Evolutionary conservation across 2,797 vertebrate species (phyloP).

Genomic region (Falco novaeseelandiae): DNA sequence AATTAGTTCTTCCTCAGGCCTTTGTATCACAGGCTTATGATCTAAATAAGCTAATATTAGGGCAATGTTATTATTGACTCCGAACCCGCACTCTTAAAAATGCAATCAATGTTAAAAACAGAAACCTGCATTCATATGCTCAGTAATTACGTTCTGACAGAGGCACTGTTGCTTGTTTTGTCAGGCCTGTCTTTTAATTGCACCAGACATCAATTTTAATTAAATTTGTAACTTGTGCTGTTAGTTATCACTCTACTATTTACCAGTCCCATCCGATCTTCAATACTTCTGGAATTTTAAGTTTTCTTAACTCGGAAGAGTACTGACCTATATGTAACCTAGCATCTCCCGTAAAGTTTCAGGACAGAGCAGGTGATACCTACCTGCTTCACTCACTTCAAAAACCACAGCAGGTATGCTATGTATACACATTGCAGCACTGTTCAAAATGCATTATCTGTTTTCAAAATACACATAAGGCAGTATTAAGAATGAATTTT

Average conservation of each 20-base stretch:
- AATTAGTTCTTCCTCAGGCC: not conserved
- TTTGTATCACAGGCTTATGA: not conserved
- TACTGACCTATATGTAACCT: not conserved
- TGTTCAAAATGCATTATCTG: not conserved
- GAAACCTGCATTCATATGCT: not conserved
- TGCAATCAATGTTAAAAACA: not conserved
- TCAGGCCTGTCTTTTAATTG: not conserved
- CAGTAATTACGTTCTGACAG: not conserved
- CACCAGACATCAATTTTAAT: not conserved
- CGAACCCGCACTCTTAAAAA: slow-evolving; percentile 1
- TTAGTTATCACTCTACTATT: not conserved
- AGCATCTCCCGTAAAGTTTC: not conserved
- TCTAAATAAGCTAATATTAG: not conserved
- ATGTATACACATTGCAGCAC: not conserved
- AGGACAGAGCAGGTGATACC: not conserved
- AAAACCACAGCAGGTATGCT: not conserved
- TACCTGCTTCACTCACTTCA: not conserved
- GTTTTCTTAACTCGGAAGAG: not conserved
- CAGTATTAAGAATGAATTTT: not conserved
- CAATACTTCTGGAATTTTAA: not conserved
- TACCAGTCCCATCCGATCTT: not conserved
- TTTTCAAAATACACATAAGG: not conserved
- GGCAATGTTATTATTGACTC: not conserved
- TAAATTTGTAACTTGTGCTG: not conserved
- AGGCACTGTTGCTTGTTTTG: not conserved